Base-by-base conservation (phyloP, 2,797 vertebrate species). In the Mormyrops boulengeri region DNA sequence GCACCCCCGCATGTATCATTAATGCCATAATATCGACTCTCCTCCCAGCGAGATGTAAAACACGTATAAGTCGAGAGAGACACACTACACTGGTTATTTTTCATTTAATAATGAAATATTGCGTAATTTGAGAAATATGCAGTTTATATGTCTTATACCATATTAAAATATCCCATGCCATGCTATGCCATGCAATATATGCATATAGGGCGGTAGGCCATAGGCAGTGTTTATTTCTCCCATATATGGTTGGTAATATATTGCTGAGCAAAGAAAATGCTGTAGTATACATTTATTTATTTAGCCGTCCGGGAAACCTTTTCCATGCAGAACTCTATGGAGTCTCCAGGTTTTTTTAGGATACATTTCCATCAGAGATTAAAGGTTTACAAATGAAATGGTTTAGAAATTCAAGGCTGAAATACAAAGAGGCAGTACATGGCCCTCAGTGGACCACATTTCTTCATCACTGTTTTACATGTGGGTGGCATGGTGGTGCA, bases 1-100 rank as follows among this genome's bases (percentile, higher is more conserved):
- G 84, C 84, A 85, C 84, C 49, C 26, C 47, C 84, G 49, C 44
- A 85, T 14, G 84, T 53, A 85, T 52, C 84, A 85, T 52, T 85
- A 85, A 52, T 53, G 84, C 26, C 22, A 85, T 50, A 85, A 85
- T 85, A 14, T 85, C 26, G 84, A 85, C 22, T 85, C 84, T 53
- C 49, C 22, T 85, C 49, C 49, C 4, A 85, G 49, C 12, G 9
- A 85, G 41, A 82, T 47, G 26, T 85, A 50, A 30, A 52, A 49
- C 44, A 41, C 34, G 26, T 77, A 77, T 77, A 2, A 82, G 41
- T 22, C n/a, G 77, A 82, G 17, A 82, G 6, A 9, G 3, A 82
- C 2, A 44, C 38, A 47, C 17, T 82, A 82, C 22, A n/a, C 7
- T 82, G 77, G 41, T 22, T 14, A 77, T 47, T 82, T 82, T 82